Conservation (phyloP, 2,113 vertebrate species). For the Alethe castanea region DNA sequence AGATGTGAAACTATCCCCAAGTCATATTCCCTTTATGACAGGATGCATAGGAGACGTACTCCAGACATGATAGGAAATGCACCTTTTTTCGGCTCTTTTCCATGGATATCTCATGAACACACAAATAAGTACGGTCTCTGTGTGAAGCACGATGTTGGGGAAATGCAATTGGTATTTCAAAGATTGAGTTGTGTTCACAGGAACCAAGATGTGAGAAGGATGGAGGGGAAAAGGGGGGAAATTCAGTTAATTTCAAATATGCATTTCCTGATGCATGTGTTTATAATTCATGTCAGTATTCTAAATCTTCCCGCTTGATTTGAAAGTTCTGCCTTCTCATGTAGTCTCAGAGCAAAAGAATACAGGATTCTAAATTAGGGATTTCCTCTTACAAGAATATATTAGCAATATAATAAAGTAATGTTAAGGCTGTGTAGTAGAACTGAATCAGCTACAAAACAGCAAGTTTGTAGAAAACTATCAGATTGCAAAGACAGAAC, state of each 20-base stretch:
- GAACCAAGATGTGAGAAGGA: neutral
- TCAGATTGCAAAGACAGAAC: neutral
- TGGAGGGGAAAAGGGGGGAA: neutral
- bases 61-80: neutral
- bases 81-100: neutral
- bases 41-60: neutral
- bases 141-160: neutral
- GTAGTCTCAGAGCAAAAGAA: neutral
- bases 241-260: neutral
- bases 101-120: neutral
- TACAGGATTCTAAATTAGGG: neutral
- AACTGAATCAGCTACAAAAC: neutral
- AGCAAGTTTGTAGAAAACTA: neutral
- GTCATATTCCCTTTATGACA: neutral
- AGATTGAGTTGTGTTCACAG: neutral
- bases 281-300: neutral
- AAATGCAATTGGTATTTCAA: neutral
- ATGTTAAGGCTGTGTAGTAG: neutral
- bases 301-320: neutral
- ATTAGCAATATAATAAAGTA: neutral
- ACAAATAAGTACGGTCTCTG: neutral
- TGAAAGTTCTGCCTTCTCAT: neutral
- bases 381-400: neutral
- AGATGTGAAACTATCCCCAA: neutral
- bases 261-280: neutral